These are phyloP conservation scores for Blomia tropicalis DNA, from an alignment of 2,888 invertebrate genomes.

Conservation along the genomic window DNA sequence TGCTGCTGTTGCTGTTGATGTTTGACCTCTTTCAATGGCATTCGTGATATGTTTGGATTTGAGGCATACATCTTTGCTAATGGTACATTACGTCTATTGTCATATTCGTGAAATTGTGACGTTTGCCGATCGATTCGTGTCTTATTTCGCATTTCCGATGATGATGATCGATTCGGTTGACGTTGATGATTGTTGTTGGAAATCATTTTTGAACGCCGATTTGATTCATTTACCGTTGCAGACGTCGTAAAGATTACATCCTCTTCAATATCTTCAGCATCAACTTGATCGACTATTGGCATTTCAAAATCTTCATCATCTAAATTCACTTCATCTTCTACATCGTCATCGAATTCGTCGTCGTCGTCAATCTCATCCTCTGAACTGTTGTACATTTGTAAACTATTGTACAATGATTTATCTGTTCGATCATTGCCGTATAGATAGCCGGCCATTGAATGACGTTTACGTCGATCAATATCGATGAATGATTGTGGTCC, in stretches of 20 bases:
- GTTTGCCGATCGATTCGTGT: not conserved
- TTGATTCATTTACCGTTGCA: too few species aligned
- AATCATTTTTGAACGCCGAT: not conserved
- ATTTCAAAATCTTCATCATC: not conserved
- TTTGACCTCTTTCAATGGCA: constrained; percentile 2
- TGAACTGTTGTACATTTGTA: not conserved
- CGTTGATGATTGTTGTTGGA: not conserved
- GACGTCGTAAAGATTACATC: constrained; percentile 4
- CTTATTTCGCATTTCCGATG: not conserved
- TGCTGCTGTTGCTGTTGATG: not conserved
- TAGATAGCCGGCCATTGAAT: not conserved
- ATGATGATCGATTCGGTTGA: not conserved
- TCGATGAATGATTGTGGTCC: not conserved
- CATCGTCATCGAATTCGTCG: not conserved
- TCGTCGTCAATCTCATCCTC: not conserved
- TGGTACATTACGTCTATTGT: not conserved
- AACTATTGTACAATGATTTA: constrained; percentile 4
- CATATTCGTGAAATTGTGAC: not conserved
- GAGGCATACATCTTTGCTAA: not conserved
- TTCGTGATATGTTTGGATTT: not conserved
- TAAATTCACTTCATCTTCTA: not conserved
- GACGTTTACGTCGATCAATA: constrained; percentile 9
- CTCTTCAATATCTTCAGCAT: constrained; percentile 12
- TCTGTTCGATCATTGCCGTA: not conserved
- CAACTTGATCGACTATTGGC: not conserved